Conservation (phyloP, 1,140 invertebrate species). For the Penaeus chinensis region DNA sequence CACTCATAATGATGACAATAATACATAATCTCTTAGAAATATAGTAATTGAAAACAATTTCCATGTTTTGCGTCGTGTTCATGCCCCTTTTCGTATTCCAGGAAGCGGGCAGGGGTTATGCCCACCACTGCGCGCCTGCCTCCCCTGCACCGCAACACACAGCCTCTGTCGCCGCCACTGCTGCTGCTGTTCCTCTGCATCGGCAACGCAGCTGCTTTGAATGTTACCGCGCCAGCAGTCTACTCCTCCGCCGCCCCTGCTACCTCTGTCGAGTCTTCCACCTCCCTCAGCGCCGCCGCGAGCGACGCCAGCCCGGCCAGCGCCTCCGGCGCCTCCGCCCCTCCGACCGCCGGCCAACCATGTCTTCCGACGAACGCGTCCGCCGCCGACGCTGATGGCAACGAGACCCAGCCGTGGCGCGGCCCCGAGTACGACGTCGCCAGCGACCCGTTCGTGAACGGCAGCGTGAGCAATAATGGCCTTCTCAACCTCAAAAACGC, state of each 20-base stretch:
- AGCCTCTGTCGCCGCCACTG: neutral
- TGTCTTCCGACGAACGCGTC: slow-evolving; percentile 6
- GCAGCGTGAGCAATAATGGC: neutral
- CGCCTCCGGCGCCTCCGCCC: neutral
- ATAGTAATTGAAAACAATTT: no score
- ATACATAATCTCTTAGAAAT: no score
- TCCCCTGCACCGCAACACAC: slow-evolving; percentile 21
- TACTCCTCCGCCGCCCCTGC: neutral
- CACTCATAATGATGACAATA: no score
- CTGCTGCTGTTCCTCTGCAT: slow-evolving; percentile 9
- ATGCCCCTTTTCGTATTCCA: slow-evolving; percentile 11
- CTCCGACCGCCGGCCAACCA: neutral
- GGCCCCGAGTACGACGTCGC: no score
- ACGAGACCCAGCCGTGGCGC: neutral
- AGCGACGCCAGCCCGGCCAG: neutral
- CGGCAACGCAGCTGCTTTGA: slow-evolving; percentile 15
- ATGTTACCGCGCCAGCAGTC: neutral
- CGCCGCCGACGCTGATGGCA: neutral
- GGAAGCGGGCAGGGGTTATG: slow-evolving; percentile 52
- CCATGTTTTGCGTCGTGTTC: no score
- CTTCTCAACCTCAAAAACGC: neutral
- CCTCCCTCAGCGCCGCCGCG: neutral
- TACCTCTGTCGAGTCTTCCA: slow-evolving; percentile 26
- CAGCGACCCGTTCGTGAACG: neutral
- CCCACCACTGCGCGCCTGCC: slow-evolving; percentile 21